Base-by-base conservation (phyloP, 2,888 invertebrate genomes). In the Hydropsyche betteni region DNA sequence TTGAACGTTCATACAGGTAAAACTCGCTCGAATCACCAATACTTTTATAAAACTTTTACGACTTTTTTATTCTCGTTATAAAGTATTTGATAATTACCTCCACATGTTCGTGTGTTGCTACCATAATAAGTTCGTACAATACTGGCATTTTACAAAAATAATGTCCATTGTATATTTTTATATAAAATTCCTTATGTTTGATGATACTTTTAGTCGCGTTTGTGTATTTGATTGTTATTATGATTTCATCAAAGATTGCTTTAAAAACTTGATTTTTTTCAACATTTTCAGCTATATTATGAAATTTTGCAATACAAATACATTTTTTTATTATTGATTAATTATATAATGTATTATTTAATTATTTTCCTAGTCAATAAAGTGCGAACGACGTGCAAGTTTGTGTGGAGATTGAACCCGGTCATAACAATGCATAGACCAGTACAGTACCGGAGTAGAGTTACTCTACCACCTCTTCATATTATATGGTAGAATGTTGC, bases 61-160 rank as follows among this genome's bases (percentile, higher is more conserved):
- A 2, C 55, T 33, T 64, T 33, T 51, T 75, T 76, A 74, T 76
- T 74, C 52, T 76, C 70, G 14, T 75, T 76, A 61, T 74, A 53
- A 74, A 71, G 76, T 74, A 76, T 74, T 76, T 70, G 74, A 76
- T 76, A 69, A 76, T 76, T 76, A 71, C 44, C 69, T 73, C 55
- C 61, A 69, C 52, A 69, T 75, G 61, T 70, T 34, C 52, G 44
- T 53, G 53, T 70, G 69, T 75, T 55, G 52, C 50, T 69, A 24
- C n/a, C 16, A 64, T 24, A 69, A 5, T 38, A n/a, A 64, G 52
- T 58, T 75, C 71, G 55, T n/a, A 52, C 24, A 33, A 10, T 5
- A 7, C 5, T 64, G 75, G 71, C 64, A 38, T 8, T 55, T 4
- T 16, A 7, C 10, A 8, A 8, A 10, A 8, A 8, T 44, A 44